These are phyloP conservation scores for Miniopterus natalensis DNA, from an alignment of 2,113 vertebrate genomes.

Conservation along the genomic window DNA sequence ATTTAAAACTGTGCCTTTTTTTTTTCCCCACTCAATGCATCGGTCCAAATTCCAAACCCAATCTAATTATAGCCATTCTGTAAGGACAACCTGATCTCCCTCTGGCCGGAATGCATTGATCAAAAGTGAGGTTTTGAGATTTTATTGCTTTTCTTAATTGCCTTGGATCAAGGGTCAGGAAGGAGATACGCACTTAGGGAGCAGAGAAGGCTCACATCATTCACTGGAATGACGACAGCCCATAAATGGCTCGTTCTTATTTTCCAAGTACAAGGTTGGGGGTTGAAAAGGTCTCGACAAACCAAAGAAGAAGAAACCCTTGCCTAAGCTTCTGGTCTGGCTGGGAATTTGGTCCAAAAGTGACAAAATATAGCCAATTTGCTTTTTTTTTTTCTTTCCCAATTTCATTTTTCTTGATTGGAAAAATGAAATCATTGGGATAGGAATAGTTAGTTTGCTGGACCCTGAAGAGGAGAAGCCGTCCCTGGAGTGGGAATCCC, in stretches of 20 bases:
- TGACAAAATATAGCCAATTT: conserved; percentile 3
- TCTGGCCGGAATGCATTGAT: conserved; percentile 63
- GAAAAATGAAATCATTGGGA: background rate
- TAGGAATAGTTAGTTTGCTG: background rate
- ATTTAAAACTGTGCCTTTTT: background rate
- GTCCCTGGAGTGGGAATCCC: background rate
- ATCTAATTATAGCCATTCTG: conserved; percentile 72
- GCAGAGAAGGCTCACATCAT: conserved; percentile 5
- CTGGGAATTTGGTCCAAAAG: background rate
- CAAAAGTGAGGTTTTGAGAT: conserved; percentile 64
- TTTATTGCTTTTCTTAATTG: conserved; percentile 73
- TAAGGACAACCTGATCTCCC: conserved; percentile 49
- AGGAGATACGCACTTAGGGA: conserved; percentile 59
- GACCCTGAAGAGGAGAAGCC: background rate
- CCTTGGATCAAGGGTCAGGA: conserved; percentile 58
- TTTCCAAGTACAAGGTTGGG: background rate
- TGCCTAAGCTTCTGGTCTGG: background rate
- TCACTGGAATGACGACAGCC: background rate
- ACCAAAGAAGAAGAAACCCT: conserved; percentile 16
- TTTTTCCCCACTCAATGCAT: background rate
- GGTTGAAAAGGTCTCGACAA: background rate
- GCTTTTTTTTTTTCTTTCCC: no score
- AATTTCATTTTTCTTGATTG: background rate
- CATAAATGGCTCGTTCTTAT: background rate
- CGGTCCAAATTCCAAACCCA: conserved; percentile 24